phyloP scores from a whole-genome alignment of 2,888 invertebrate species.

The Hirtodrosophila cameraria region DNA sequence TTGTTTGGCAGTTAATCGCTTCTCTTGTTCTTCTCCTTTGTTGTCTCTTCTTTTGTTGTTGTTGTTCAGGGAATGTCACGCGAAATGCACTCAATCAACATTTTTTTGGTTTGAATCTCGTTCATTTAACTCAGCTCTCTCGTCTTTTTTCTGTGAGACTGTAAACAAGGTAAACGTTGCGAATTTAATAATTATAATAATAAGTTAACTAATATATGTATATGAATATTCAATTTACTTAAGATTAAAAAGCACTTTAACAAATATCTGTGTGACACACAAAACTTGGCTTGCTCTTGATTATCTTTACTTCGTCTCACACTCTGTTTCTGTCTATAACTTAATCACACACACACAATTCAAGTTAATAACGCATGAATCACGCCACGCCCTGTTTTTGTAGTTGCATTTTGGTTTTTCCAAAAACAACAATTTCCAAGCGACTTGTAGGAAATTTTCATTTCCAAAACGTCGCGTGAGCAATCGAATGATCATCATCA shows the following conservation, averaged over 20 bases:
- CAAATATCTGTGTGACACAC: no score
- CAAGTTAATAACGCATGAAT: no score
- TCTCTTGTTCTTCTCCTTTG: constrained; percentile 6
- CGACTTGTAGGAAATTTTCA: not conserved
- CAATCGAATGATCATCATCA: no score
- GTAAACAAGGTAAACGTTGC: constrained; percentile 18
- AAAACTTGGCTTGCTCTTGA: no score
- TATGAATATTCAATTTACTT: no score
- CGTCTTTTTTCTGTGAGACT: constrained; percentile 29
- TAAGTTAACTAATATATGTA: not conserved
- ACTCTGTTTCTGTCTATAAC: not conserved
- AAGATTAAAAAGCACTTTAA: no score
- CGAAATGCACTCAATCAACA: constrained; percentile 75
- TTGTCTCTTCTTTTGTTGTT: constrained; percentile 16
- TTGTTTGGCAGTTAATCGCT: constrained; percentile 16
- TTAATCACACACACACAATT: not conserved
- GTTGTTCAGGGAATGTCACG: constrained; percentile 63
- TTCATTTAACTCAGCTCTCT: constrained; percentile 34
- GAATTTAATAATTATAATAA: constrained; percentile 9
- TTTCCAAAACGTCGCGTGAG: not conserved
- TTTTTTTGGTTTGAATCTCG: constrained; percentile 49
- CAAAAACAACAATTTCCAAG: not conserved
- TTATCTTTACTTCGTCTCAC: no score
- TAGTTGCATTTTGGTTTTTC: not conserved
- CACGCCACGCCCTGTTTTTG: no score